Base-by-base conservation (phyloP, 1,140 invertebrate species). In the Drosophila gunungcola region DNA sequence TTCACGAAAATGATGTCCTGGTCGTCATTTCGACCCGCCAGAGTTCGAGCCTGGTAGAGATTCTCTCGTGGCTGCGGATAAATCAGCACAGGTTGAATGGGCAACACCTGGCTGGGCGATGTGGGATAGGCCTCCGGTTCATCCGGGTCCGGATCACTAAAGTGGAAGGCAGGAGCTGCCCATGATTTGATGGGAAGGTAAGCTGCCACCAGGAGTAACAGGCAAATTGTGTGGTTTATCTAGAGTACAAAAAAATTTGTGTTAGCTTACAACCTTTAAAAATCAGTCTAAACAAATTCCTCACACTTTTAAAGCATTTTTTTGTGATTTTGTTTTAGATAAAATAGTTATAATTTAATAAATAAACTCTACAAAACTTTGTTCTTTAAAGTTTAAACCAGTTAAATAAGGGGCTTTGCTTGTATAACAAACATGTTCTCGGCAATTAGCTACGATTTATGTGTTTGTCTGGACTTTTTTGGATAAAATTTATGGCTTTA, bases 1-100 rank as follows among this genome's bases (percentile, higher is more conserved):
- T 90, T 91, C 3, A 91, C 80, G 25, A 78, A 91, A 34, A 91
- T 91, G 3, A 91, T 83, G 5, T 90, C 86, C 41, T 74, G 65
- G 4, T 90, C 83, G 2, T 69, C 77, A 34, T 61, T 56, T 7
- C 64, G 64, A 1, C 73, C 78, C 0, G 58, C 69, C 6, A 85
- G 10, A 0, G 79, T 78, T 13, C 90, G 73, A 9, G 83, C 86
- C 51, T 91, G 74, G 12, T 86, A 88, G 5, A 67, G 53, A 13
- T 78, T 43, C 12, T 82, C 52, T 0, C 49, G 62, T 25, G 72
- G 41, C 29, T 84, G 65, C 0, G 90, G 90, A 49, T 91, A 91
- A n/a, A 91, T 78, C 2, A 91, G 27, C 52, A 91, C 42, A 0
- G 90, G 90, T 32, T 91, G 78, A 11, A 91, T 85, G 34, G 82